Evolutionary conservation across 92 coral and sea anemone genomes (phyloP).

Genomic region (Bergia puertoricense): DNA sequence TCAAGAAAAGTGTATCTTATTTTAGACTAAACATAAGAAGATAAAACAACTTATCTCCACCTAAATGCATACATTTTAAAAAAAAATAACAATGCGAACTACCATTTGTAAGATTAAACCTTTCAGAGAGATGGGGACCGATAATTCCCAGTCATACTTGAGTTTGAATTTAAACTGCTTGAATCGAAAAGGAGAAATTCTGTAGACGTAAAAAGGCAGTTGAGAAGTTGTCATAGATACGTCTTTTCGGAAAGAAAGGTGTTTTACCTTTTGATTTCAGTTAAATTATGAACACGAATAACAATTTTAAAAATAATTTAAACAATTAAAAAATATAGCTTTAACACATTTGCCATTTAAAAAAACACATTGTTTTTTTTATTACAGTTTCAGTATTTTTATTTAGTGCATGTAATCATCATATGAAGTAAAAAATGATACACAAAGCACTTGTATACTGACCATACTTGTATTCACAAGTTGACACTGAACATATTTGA

Average conservation of each 20-base stretch:
- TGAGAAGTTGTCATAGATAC: slow-evolving; percentile 1
- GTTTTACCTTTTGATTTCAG: too few species aligned
- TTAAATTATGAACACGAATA: too few species aligned
- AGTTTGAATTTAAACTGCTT: neutral
- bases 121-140: neutral
- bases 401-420: too few species aligned
- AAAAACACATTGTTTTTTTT: too few species aligned
- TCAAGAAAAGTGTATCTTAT: neutral
- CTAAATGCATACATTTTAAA: neutral
- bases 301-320: too few species aligned
- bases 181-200: neutral
- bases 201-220: neutral
- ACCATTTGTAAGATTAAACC: neutral
- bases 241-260: neutral
- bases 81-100: neutral
- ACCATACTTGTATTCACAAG: too few species aligned
- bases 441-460: too few species aligned
- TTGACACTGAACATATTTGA: too few species aligned
- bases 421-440: too few species aligned
- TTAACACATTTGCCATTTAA: too few species aligned
- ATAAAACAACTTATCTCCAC: neutral
- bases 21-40: neutral
- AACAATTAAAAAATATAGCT: too few species aligned
- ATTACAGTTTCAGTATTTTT: too few species aligned
- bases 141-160: neutral